Percentiles rank a stretch among this genome's conserved stretches.
Conservation (phyloP, 1,140 invertebrate genomes). For the Drosophila prosaltans region DNA sequence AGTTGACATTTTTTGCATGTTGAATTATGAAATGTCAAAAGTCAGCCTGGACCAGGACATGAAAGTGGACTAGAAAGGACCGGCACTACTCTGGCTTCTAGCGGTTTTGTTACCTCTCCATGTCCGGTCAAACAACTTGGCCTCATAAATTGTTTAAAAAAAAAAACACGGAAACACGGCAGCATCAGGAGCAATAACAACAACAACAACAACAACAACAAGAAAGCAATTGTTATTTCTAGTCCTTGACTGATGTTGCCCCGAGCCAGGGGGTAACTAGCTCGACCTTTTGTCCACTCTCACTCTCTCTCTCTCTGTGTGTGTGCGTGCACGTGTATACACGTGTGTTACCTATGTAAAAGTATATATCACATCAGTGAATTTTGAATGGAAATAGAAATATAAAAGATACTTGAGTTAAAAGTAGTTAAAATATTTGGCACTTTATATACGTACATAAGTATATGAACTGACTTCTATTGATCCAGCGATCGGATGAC, state of each 20-base stretch:
- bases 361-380: neutral
- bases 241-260: conserved; percentile 10
- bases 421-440: too few species aligned
- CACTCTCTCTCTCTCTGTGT: neutral
- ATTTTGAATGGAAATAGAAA: neutral
- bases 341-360: too few species aligned
- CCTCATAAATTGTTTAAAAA: neutral
- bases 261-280: conserved; percentile 4
- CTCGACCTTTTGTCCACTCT: neutral
- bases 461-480: too few species aligned
- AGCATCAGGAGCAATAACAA: neutral
- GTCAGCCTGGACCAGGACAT: neutral
- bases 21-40: conserved; percentile 14
- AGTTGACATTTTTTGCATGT: conserved; percentile 12
- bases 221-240: conserved; percentile 9
- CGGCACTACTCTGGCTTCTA: neutral
- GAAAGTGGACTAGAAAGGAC: neutral
- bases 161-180: neutral
- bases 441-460: too few species aligned
- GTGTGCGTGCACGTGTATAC: neutral
- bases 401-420: neutral
- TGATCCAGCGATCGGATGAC: too few species aligned
- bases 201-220: neutral
- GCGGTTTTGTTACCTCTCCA: neutral
- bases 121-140: conserved; percentile 3